Conservation (phyloP, 2,888 invertebrate genomes). For the Dolichopus griseipennis region DNA sequence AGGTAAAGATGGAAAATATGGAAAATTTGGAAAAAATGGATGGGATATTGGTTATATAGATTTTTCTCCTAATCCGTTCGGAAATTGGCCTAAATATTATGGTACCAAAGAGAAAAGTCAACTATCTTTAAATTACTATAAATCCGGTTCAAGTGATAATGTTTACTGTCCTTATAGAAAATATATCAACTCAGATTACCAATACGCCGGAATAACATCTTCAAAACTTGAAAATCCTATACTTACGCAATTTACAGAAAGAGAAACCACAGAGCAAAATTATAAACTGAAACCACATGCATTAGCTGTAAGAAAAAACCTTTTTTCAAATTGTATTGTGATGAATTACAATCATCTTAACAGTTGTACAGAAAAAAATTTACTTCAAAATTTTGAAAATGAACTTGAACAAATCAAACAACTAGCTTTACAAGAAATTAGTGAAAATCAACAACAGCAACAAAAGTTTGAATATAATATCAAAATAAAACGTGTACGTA, state of each 20-base stretch:
- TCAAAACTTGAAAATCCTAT: no score
- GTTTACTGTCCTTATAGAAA: no score
- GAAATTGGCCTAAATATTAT: neutral
- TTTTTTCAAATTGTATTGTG: neutral
- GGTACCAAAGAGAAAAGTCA: neutral
- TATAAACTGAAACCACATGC: no score
- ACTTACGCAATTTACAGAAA: neutral
- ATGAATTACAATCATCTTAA: neutral
- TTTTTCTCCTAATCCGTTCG: neutral
- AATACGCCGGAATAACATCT: neutral
- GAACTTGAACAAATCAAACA: no score
- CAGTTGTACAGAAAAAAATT: no score
- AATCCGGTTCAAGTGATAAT: no score
- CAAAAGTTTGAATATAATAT: no score
- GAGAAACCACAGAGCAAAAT: neutral
- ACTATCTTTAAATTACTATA: neutral
- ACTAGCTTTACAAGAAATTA: no score
- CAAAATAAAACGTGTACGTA: no score
- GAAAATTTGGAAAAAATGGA: neutral
- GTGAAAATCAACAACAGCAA: no score
- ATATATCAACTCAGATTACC: no score
- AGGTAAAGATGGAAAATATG: neutral
- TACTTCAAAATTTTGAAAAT: no score
- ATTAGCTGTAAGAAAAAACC: neutral
- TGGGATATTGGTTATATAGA: conserved; percentile 2